Evolutionary conservation across 2,113 vertebrate species (phyloP), one percentile per base, ranked within the genome.

Genomic region (Notarius lentiginosus): DNA sequence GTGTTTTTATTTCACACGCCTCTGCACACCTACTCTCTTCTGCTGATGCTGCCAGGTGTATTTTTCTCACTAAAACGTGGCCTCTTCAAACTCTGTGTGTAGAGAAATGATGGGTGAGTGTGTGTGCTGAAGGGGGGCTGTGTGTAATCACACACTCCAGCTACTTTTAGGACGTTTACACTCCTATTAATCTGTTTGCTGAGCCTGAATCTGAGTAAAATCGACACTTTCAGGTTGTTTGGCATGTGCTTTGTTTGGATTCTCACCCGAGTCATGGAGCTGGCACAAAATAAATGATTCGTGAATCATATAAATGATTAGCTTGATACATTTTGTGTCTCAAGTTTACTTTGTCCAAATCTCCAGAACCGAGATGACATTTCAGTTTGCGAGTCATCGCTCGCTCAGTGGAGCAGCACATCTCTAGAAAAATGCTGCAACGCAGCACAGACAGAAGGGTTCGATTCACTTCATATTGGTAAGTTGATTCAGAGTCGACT

Each of bases 11-110:
- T 76, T 76, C 80, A 66, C 47, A 27, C 17, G 27, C 58, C 61
- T 82, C 83, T 85, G 79, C 86, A 79, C 86, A 87, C 88, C 83
- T 82, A 89, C 86, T 85, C 83, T 1, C 49, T 68, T 68, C 6
- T 86, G 73, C 82, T 10, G 34, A 47, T 22, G 70, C 70, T 73
- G 34, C 63, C 82, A 27, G 60, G 81, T 73, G 34, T 51, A 22
- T 41, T 47, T 87, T 56, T 87, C 60, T 53, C 47, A 65, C 56
- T 47, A 18, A 70, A 20, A 7, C 10, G 8, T 41, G 30, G 56
- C 79, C 55, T 61, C 51, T 56, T 66, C 65, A 66, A 66, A 66
- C 27, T 15, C 70, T 20, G 15, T 73, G 70, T 47, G 70, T 22
- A 8, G 70, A 47, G 34, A 73, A 30, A 11, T 22, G 34, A 47